Percentiles rank a stretch among this genome's conserved stretches.
These are phyloP conservation scores for Oxytorus armatus DNA, from an alignment of 2,888 invertebrate genomes.

Conservation along the genomic window DNA sequence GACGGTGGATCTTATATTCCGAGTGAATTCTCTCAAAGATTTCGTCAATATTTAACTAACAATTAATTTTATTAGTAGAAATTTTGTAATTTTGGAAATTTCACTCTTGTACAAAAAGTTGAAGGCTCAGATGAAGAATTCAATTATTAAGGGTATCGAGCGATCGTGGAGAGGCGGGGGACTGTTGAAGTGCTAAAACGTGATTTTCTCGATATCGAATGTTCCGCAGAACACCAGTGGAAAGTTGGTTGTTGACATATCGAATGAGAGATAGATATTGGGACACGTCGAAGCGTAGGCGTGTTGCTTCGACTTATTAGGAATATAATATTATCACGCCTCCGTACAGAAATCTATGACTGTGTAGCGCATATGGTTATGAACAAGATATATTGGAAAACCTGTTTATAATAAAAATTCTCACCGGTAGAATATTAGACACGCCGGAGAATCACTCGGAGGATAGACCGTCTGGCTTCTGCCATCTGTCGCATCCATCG, in stretches of 20 bases:
- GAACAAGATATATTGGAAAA: conserved; percentile 55
- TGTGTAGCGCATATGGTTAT: conserved; percentile 45
- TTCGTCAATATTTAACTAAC: too few relatives aligned
- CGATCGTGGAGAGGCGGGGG: background rate
- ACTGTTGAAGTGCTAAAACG: conserved; percentile 66
- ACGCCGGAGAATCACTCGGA: conserved; percentile 3
- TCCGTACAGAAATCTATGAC: conserved; percentile 71
- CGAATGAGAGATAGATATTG: conserved; percentile 76
- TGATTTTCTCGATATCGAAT: conserved; percentile 56
- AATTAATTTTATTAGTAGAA: too few relatives aligned
- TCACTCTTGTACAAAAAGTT: too few relatives aligned
- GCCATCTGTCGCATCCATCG: conserved; percentile 11
- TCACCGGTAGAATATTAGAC: conserved; percentile 61
- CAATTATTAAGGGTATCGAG: background rate
- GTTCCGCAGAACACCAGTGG: conserved; percentile 72
- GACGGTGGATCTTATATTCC: too few relatives aligned
- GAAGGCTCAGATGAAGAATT: background rate
- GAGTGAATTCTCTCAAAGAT: too few relatives aligned
- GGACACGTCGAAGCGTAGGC: conserved; percentile 79
- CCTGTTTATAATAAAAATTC: conserved; percentile 57
- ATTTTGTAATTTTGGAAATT: too few relatives aligned
- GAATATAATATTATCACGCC: conserved; percentile 81
- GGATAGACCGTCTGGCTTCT: conserved; percentile 16
- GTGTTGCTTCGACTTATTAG: conserved; percentile 81
- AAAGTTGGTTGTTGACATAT: conserved; percentile 82